phyloP scores from a whole-genome alignment of 2,113 vertebrate species.

The Platysternon megacephalum region DNA sequence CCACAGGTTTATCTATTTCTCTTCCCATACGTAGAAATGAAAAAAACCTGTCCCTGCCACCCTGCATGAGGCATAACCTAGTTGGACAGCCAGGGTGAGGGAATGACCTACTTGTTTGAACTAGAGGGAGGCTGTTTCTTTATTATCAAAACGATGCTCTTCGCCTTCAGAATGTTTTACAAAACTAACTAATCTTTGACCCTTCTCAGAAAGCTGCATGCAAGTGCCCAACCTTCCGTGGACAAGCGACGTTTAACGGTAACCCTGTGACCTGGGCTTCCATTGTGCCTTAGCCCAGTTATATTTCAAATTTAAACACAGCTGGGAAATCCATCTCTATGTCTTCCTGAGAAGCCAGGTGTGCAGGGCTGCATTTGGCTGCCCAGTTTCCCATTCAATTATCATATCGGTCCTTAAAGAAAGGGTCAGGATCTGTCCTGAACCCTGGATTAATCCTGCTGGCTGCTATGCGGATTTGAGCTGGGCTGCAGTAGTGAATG shows the following conservation, averaged over 20 bases:
- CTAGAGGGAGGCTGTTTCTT: background rate
- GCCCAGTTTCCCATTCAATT: background rate
- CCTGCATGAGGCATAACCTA: background rate
- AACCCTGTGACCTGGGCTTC: background rate
- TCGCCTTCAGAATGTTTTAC: no score
- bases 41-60: background rate
- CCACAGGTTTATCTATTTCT: conserved; percentile 31
- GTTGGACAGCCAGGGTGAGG: background rate
- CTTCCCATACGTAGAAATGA: background rate
- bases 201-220: background rate
- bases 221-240: background rate
- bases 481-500: accelerated
- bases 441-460: background rate
- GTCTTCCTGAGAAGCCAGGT: background rate
- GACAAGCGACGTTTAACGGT: background rate
- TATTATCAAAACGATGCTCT: background rate
- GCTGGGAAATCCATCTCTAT: background rate
- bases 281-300: background rate
- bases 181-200: background rate
- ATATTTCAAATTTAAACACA: background rate
- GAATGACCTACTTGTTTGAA: background rate
- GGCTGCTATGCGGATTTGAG: background rate
- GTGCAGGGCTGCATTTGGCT: background rate
- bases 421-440: accelerated
- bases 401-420: background rate